Evolutionary conservation across 2,113 vertebrate species (phyloP), one percentile per base, ranked within the genome.

Genomic region (Oncorhynchus masou): DNA sequence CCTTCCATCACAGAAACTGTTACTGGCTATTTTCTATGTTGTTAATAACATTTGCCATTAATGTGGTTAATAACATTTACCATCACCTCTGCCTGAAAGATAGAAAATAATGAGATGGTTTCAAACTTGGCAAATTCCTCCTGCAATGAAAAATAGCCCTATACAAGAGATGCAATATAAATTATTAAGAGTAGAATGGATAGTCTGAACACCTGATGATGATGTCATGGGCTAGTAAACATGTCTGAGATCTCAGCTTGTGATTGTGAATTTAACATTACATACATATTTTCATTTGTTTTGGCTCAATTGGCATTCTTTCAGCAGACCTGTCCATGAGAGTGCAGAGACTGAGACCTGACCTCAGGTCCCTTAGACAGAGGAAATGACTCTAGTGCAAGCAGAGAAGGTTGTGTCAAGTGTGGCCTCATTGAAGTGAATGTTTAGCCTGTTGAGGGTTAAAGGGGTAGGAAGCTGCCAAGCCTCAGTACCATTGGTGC

Each of bases 91-190:
- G 62, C 2, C 62, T 65, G 62, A 27, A 22, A 65, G 62, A 22
- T 65, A 54, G 67, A 71, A 66, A 59, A 24, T 81, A 81, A 67
- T 54, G 31, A 39, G 79, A 45, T 0, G 15, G 78, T 79, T 60
- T 86, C 27, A 70, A 84, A 78, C 57, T 85, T 86, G 84, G 80
- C 75, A 85, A 84, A 81, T 27, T 68, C 31, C 20, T 29, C 67
- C 16, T 64, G 74, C 15, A 4, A 78, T 54, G 51, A 75, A 20
- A 20, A 48, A 67, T 16, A 64, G 69, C 31, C 48, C 57, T 62
- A 11, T 24, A n/a, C 59, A 16, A 62, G 59, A 62, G 1, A 62
- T 62, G n/a, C 20, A 62, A 62, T 62, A 16, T 31, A 20, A 39
- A 25, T 27, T 31, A 22, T 24, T 25, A 16, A 65, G 16, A 62